Evolutionary conservation across 1,140 invertebrate genomes (phyloP).

Genomic region (Drosophila micromelanica): DNA sequence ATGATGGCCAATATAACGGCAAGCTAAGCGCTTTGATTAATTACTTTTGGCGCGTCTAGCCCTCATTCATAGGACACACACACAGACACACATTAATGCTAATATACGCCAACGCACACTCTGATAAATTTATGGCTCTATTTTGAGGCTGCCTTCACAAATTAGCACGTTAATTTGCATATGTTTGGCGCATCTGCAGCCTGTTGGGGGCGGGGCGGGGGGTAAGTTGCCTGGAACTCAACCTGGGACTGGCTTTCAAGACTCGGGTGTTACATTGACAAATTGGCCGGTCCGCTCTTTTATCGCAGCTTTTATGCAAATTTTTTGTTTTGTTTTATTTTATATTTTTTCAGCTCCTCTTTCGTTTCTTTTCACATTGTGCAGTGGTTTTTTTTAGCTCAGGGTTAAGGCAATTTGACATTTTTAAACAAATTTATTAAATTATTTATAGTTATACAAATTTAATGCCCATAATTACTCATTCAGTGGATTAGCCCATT

Average conservation of each 20-base stretch:
- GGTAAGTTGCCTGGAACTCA: neutral
- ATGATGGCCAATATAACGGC: constrained; percentile 56
- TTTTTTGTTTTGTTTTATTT: constrained; percentile 27
- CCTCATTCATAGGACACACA: constrained; percentile 1
- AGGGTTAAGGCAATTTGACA: constrained; percentile 67
- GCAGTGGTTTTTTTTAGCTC: constrained; percentile 55
- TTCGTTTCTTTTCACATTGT: constrained; percentile 5
- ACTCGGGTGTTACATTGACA: constrained; percentile 72
- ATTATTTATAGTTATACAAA: constrained; percentile 52
- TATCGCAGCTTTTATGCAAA: constrained; percentile 70
- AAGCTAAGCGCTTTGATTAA: constrained; percentile 44
- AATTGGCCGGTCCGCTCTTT: constrained; percentile 59
- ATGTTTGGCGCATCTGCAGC: constrained; percentile 35
- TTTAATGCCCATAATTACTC: neutral
- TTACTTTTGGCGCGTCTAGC: constrained; percentile 19
- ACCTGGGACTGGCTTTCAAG: constrained; percentile 7
- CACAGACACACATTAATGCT: neutral
- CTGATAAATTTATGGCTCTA: constrained; percentile 63
- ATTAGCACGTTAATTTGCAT: constrained; percentile 72
- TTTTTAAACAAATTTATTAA: constrained; percentile 62
- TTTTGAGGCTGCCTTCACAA: constrained; percentile 62
- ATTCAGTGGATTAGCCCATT: constrained; percentile 9
- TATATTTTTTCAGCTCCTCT: constrained; percentile 12
- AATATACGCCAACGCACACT: neutral
- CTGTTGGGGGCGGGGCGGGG: neutral